Percentiles rank a stretch among this genome's conserved stretches.
These are phyloP conservation scores for Chrysolina haemoptera DNA, from an alignment of 2,888 invertebrate genomes.

Conservation along the genomic window DNA sequence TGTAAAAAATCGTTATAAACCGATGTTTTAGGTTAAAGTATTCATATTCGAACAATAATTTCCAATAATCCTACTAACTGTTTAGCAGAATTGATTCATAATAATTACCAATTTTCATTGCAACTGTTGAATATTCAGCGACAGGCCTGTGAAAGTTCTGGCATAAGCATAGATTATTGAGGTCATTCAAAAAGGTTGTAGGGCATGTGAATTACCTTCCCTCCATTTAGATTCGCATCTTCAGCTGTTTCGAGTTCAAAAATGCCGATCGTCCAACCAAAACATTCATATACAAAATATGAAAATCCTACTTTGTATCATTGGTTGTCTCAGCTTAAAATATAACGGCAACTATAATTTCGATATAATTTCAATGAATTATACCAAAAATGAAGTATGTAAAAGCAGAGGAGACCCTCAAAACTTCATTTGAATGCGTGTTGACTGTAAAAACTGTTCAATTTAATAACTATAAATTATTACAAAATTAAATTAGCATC, in stretches of 20 bases:
- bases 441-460: conserved; percentile 49
- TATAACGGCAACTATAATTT: conserved; percentile 29
- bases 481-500: conserved; percentile 54
- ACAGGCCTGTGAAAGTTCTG: not conserved
- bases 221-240: conserved; percentile 18
- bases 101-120: not conserved
- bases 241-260: conserved; percentile 24
- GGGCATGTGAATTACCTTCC: conserved; percentile 2
- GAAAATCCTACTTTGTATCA: conserved; percentile 31
- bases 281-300: conserved; percentile 21
- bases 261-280: conserved; percentile 19
- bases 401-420: conserved; percentile 16
- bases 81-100: too few relatives aligned
- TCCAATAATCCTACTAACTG: too few relatives aligned
- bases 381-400: conserved; percentile 42
- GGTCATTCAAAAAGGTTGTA: not conserved
- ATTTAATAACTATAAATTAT: conserved; percentile 52
- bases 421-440: conserved; percentile 47
- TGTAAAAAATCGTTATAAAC: too few relatives aligned
- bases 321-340: conserved; percentile 25
- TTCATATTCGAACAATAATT: too few relatives aligned
- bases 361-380: conserved; percentile 33
- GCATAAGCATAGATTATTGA: not conserved
- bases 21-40: too few relatives aligned
- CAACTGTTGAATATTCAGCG: not conserved